These are phyloP conservation scores for Heterohyrax brucei DNA, from an alignment of 2,797 vertebrate genomes.

Conservation along the genomic window DNA sequence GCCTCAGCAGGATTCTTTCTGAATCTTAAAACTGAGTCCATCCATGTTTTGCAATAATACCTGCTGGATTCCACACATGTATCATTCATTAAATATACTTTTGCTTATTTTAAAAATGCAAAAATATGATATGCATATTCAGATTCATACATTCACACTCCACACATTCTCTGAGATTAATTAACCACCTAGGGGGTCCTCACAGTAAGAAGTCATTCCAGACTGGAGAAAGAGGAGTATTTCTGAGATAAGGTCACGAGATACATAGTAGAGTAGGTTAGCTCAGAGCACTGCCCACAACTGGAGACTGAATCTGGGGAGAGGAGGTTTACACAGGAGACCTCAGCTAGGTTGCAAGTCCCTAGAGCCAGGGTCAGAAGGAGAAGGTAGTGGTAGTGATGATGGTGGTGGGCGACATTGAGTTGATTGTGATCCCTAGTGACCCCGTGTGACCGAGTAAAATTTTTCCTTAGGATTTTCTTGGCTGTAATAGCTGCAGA, in stretches of 20 bases:
- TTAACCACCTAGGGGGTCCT: neutral
- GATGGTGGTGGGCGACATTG: neutral
- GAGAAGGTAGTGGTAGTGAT: neutral
- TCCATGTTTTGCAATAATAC: neutral
- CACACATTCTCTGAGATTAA: neutral
- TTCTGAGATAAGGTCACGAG: neutral
- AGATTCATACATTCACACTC: constrained; percentile 3
- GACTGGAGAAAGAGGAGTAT: neutral
- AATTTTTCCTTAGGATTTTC: neutral
- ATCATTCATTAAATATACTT: constrained; percentile 48
- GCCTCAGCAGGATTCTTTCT: neutral
- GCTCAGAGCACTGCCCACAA: neutral
- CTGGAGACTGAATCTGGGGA: neutral
- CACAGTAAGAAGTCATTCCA: neutral
- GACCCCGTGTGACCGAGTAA: neutral
- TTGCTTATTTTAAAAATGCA: constrained; percentile 50
- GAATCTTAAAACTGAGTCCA: constrained; percentile 43
- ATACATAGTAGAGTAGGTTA: neutral
- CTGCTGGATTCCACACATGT: constrained; percentile 20
- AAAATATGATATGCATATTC: neutral
- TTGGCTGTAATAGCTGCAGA: neutral
- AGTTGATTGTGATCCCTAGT: neutral
- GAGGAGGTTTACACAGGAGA: neutral
- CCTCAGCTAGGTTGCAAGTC: neutral
- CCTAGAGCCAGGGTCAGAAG: neutral